These are phyloP conservation scores for Musca vetustissima DNA, from an alignment of 1,140 invertebrate genomes.

Conservation along the genomic window DNA sequence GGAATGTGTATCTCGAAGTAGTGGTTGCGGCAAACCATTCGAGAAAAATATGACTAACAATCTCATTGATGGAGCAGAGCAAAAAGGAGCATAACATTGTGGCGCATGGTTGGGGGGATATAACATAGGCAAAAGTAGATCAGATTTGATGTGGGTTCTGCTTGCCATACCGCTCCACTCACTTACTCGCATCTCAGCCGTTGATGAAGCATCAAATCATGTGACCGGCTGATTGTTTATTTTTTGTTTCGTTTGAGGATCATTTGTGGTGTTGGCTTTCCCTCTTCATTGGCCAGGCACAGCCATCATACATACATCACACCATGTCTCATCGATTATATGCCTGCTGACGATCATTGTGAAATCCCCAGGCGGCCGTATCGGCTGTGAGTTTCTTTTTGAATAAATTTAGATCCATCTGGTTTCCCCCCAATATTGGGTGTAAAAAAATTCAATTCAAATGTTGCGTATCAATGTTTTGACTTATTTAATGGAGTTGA, in stretches of 20 bases:
- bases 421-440: background rate
- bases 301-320: background rate
- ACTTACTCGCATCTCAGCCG: background rate
- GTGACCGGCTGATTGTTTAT: background rate
- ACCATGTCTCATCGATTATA: conserved; percentile 20
- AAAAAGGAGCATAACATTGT: background rate
- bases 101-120: background rate
- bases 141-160: conserved; percentile 7
- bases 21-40: too few relatives aligned
- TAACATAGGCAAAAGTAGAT: background rate
- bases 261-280: background rate
- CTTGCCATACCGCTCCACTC: background rate
- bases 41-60: conserved; percentile 16
- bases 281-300: background rate
- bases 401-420: background rate
- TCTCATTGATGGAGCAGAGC: conserved; percentile 6
- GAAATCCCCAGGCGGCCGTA: conserved; percentile 19
- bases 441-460: conserved; percentile 21
- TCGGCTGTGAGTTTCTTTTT: background rate
- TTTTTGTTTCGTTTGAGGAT: background rate
- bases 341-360: conserved; percentile 18
- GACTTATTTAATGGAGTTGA: too few relatives aligned
- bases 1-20: background rate
- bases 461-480: conserved; percentile 3
- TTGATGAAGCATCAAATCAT: conserved; percentile 20